phyloP scores from a whole-genome alignment of 2,797 vertebrate genomes.

The Enteromius thamalakanensis region DNA sequence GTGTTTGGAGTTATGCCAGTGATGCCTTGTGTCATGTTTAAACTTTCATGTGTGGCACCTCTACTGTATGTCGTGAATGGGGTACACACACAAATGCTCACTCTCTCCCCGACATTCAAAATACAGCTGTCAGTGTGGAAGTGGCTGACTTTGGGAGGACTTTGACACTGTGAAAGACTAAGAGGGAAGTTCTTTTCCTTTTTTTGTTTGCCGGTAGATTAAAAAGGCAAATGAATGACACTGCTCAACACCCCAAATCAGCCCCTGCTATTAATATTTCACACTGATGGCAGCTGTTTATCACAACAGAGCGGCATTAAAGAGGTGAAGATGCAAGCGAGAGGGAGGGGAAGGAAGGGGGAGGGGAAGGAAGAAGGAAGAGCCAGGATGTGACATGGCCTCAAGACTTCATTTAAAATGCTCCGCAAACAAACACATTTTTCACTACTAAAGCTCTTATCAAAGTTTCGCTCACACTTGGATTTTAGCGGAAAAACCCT shows the following conservation, averaged over 20 bases:
- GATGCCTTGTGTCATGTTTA: conserved; percentile 66
- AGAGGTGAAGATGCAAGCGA: conserved; percentile 74
- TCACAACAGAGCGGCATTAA: conserved; percentile 81
- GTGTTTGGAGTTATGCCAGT: conserved; percentile 25
- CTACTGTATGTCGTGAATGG: conserved; percentile 68
- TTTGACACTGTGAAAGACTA: conserved; percentile 79
- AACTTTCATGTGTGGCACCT: conserved; percentile 73
- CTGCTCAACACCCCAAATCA: conserved; percentile 82
- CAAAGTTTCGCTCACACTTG: conserved; percentile 36
- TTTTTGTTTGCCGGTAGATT: conserved; percentile 76
- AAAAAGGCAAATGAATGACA: conserved; percentile 85
- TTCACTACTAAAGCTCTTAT: conserved; percentile 21
- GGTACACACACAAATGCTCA: conserved; percentile 64
- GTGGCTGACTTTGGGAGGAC: conserved; percentile 81
- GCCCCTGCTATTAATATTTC: conserved; percentile 84
- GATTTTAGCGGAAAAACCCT: neutral
- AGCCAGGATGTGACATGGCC: conserved; percentile 59
- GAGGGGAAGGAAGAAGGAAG: conserved; percentile 49
- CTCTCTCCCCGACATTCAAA: conserved; percentile 72
- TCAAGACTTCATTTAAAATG: conserved; percentile 55
- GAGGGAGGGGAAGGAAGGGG: conserved; percentile 62
- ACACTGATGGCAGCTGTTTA: conserved; percentile 83
- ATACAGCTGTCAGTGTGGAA: conserved; percentile 79
- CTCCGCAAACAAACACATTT: conserved; percentile 43
- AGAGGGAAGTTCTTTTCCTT: conserved; percentile 67